Conservation (phyloP, 2,113 vertebrate species). For the Callipepla squamata region DNA sequence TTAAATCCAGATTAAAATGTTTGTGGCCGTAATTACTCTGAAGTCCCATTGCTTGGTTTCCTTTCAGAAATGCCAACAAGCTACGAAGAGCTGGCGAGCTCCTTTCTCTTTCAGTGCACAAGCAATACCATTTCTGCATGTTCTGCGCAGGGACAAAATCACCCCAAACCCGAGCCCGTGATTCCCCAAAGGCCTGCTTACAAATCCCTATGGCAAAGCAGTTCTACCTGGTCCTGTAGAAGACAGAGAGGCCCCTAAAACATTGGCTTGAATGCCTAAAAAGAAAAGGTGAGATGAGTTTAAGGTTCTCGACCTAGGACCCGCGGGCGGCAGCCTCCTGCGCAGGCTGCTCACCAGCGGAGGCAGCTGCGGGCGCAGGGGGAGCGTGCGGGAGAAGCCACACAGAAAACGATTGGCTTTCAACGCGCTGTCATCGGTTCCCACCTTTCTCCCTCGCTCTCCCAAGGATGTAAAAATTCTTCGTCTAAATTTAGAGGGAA, state of each 20-base stretch:
- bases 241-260: constrained; percentile 70
- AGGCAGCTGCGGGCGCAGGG: not conserved
- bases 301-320: constrained; percentile 52
- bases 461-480: constrained; percentile 31
- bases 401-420: not conserved
- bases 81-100: not conserved
- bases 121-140: constrained; percentile 47
- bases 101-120: not conserved
- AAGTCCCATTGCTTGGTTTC: constrained; percentile 25
- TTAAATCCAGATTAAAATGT: constrained; percentile 9
- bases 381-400: not conserved
- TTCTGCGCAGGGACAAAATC: constrained; percentile 29
- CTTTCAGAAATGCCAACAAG: constrained; percentile 29
- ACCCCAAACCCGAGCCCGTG: constrained; percentile 58
- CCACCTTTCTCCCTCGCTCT: constrained; percentile 39
- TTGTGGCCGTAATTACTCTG: not conserved
- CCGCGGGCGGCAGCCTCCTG: not conserved
- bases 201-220: constrained; percentile 64
- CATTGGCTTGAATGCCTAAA: constrained; percentile 68
- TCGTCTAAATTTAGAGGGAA: constrained; percentile 63
- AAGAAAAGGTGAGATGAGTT: constrained; percentile 67
- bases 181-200: constrained; percentile 62
- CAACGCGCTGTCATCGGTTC: not conserved
- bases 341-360: not conserved
- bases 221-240: constrained; percentile 69